Percentiles rank a stretch among this genome's conserved stretches.
These are phyloP conservation scores for Amiota mariae DNA, from an alignment of 2,888 invertebrate species.

Conservation along the genomic window DNA sequence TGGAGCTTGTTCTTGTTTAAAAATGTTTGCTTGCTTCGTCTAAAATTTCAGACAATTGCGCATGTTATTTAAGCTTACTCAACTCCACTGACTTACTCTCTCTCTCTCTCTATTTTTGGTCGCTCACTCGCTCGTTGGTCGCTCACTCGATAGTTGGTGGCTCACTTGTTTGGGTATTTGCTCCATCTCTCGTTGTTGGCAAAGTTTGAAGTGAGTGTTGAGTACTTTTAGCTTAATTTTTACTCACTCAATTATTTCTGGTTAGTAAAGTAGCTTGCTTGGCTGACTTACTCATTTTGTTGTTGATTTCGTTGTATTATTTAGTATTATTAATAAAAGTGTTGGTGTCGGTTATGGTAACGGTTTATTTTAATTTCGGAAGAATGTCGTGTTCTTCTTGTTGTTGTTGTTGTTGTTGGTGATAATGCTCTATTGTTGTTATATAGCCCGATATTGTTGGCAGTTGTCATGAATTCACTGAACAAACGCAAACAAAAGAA, in stretches of 20 bases:
- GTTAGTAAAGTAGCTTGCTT: not conserved
- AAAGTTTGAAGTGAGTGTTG: not conserved
- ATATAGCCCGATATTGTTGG: not conserved
- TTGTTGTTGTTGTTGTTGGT: constrained; percentile 3
- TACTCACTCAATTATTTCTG: not conserved
- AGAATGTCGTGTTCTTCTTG: not conserved
- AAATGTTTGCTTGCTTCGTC: too few species aligned
- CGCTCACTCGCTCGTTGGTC: not conserved
- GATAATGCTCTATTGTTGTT: not conserved
- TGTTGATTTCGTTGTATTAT: constrained; percentile 48
- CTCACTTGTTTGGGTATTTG: not conserved
- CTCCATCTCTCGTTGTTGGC: not conserved
- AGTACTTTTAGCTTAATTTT: not conserved
- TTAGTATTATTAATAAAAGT: constrained; percentile 69
- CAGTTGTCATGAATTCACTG: not conserved
- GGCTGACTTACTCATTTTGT: not conserved
- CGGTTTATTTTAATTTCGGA: constrained; percentile 48
- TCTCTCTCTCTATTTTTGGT: not conserved
- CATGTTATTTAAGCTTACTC: too few species aligned
- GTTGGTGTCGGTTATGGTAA: constrained; percentile 56
- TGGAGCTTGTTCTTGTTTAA: too few species aligned
- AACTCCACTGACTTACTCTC: too few species aligned
- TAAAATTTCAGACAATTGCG: too few species aligned
- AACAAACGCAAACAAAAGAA: constrained; percentile 4
- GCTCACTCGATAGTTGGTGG: not conserved